Conservation (phyloP, 2,888 invertebrate species). For the Eremobia ochroleuca region DNA sequence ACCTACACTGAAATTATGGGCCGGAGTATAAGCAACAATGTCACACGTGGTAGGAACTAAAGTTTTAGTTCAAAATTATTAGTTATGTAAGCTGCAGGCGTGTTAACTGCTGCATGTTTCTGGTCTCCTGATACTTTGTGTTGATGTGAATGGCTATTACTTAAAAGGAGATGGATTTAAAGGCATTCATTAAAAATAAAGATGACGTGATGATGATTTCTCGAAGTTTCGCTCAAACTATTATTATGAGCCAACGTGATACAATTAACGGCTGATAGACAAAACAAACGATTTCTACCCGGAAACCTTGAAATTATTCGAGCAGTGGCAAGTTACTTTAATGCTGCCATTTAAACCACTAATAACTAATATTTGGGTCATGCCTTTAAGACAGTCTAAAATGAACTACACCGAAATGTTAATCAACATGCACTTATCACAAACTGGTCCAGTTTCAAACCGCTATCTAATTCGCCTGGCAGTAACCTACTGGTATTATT, state of each 20-base stretch:
- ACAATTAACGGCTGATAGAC: background rate
- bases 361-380: slow-evolving; percentile 63
- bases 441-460: slow-evolving; percentile 62
- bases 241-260: background rate
- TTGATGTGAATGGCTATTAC: slow-evolving; percentile 1
- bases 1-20: slow-evolving; percentile 69
- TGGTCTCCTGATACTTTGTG: slow-evolving; percentile 42
- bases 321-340: slow-evolving; percentile 36
- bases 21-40: slow-evolving; percentile 68
- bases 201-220: too few relatives aligned
- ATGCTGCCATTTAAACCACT: slow-evolving; percentile 55
- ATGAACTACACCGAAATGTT: slow-evolving; percentile 65
- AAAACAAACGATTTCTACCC: slow-evolving; percentile 25
- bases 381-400: slow-evolving; percentile 61
- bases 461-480: slow-evolving; percentile 59
- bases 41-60: slow-evolving; percentile 60
- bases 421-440: slow-evolving; percentile 64
- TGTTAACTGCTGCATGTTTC: slow-evolving; percentile 44
- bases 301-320: slow-evolving; percentile 51
- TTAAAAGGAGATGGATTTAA: slow-evolving; percentile 1
- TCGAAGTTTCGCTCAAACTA: background rate
- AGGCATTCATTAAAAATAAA: too few relatives aligned
- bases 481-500: slow-evolving; percentile 58
- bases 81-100: slow-evolving; percentile 50
- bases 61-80: slow-evolving; percentile 58